Conservation (phyloP, 2,113 vertebrate species). For the Gasterosteus aculeatus region DNA sequence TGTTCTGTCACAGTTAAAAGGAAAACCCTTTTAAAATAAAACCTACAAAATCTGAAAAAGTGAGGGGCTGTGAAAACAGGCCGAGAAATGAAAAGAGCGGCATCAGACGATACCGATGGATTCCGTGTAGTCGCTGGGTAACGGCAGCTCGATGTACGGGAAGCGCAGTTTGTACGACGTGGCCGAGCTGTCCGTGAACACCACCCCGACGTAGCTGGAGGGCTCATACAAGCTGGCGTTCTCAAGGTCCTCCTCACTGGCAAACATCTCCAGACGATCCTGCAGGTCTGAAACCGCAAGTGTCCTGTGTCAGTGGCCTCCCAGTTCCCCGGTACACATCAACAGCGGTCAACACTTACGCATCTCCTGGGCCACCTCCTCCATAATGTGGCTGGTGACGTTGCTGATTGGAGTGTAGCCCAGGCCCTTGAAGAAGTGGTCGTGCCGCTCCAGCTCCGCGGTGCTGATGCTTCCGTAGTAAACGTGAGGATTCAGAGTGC, state of each 20-base stretch:
- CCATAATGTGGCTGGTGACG: constrained; percentile 84
- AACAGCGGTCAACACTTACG: constrained; percentile 60
- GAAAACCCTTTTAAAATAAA: not conserved
- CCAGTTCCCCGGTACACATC: not conserved
- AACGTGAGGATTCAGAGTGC: constrained; percentile 79
- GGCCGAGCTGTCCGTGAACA: constrained; percentile 81
- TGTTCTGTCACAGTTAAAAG: not conserved
- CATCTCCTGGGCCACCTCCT: constrained; percentile 79
- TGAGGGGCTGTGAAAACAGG: not conserved
- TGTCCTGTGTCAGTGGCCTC: rapidly evolving
- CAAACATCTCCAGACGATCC: constrained; percentile 76
- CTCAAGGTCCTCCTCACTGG: constrained; percentile 81
- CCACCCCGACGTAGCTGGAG: constrained; percentile 77
- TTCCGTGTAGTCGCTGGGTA: constrained; percentile 78
- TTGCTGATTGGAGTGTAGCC: constrained; percentile 80
- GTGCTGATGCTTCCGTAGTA: constrained; percentile 77
- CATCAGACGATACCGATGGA: constrained; percentile 76
- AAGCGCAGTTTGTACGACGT: constrained; percentile 86
- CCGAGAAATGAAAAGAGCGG: no score
- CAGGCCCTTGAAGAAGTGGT: constrained; percentile 70
- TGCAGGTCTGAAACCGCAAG: constrained; percentile 52
- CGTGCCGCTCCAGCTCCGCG: constrained; percentile 68
- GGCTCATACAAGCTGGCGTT: constrained; percentile 66
- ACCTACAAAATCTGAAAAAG: not conserved
- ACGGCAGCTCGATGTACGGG: constrained; percentile 46